These are phyloP conservation scores for Dryocosmus kuriphilus DNA, from an alignment of 2,888 invertebrate species.

Conservation along the genomic window DNA sequence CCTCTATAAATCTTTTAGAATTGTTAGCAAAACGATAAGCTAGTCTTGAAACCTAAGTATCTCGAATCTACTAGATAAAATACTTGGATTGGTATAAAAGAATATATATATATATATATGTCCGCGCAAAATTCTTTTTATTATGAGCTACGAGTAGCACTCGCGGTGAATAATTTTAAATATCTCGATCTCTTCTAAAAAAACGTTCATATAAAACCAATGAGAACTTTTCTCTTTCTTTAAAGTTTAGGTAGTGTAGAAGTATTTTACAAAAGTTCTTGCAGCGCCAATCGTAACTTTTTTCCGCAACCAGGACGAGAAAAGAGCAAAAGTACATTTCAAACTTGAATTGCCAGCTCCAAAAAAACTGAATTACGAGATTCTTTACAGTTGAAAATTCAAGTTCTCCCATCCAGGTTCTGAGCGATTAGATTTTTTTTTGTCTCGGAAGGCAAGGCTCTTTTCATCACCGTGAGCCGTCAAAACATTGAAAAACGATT, in stretches of 20 bases:
- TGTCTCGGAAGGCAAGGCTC: constrained; percentile 14
- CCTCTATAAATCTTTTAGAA: background rate
- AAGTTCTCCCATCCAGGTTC: background rate
- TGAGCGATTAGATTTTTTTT: constrained; percentile 19
- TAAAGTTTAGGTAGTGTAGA: constrained; percentile 13
- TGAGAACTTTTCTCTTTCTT: constrained; percentile 40
- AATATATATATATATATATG: no score
- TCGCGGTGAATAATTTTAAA: no score
- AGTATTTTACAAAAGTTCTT: constrained; percentile 52
- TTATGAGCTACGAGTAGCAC: constrained; percentile 13
- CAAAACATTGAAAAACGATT: constrained; percentile 18
- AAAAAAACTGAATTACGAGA: constrained; percentile 34
- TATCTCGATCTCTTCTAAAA: background rate
- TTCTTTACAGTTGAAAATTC: constrained; percentile 22
- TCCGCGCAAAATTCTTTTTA: constrained; percentile 16
- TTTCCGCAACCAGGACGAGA: constrained; percentile 20
- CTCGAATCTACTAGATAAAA: constrained; percentile 22
- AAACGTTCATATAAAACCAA: constrained; percentile 38
- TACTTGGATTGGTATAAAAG: constrained; percentile 33
- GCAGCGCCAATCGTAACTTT: constrained; percentile 43
- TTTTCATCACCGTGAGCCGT: constrained; percentile 5
- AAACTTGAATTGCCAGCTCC: background rate
- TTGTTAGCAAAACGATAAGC: background rate
- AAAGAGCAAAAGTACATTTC: constrained; percentile 1
- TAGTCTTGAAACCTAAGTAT: background rate